Evolutionary conservation across 2,113 vertebrate species (phyloP), one percentile per base, ranked within the genome.

Genomic region (Notarius quadriscutis): DNA sequence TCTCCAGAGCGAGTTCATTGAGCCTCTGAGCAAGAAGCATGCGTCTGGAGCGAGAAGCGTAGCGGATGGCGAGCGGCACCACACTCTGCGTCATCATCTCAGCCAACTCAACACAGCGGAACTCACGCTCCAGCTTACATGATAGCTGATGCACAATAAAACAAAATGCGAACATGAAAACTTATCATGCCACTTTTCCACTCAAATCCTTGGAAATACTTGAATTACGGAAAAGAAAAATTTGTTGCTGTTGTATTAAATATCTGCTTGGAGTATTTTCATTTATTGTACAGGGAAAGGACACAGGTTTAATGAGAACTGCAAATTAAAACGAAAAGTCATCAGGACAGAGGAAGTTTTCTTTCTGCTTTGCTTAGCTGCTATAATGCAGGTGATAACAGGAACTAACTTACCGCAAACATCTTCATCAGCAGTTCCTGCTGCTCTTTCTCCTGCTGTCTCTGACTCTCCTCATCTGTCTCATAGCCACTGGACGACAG

Each of bases 391-490:
- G n/a, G 6, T 55, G 77, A 55, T 1, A 30, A 58, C 15, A 15
- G 51, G n/a, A 80, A 9, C 6, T 0, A 7, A 96, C 98, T 98
- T 87, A 99, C 98, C 0, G 98, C 98, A 92, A 99, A 97, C 96
- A 99, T 97, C 93, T 99, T 99, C 96, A 99, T 97, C 81, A 99
- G 86, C 79, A 99, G 95, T 89, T 98, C 97, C 90, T 99, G 98
- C 88, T 99, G 97, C 79, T 98, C 97, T 90, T 96, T 99, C 91
- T 96, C 90, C 1, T 95, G 93, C 84, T 92, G 95, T 71, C 55
- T 95, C 95, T 94, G 96, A 34, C 83, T 92, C 1, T 89, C 96
- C 91, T 97, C 96, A 87, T 98, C 96, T 1, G 95, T 88, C 91
- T 98, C 97, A 15, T 98, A 99, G 84, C 96, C 97, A 65, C 94